Evolutionary conservation across 2,888 invertebrate species (phyloP), one percentile per base, ranked within the genome.

Genomic region (Melieria omissa): DNA sequence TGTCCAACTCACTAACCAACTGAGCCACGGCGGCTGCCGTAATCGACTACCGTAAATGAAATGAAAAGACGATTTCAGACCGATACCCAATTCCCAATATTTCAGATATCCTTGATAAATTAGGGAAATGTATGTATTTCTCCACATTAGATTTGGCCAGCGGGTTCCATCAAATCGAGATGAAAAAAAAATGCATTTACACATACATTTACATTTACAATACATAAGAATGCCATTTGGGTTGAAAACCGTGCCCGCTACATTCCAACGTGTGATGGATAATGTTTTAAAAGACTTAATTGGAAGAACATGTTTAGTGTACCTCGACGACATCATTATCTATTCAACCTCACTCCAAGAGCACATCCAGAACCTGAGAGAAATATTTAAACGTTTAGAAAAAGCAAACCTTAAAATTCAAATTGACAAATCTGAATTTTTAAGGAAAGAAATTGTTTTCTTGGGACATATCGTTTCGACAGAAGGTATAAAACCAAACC

Each of bases 401-500:
- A 8, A 42, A 1, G 47, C 57, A 7, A 70, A 70, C 9, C 57
- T 70, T 7, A 70, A 70, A 47, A 49, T 70, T 16, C 49, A 70
- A 12, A 0, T 49, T 5, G 67, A 57, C 9, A 62, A 66, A 4
- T 61, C 66, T 8, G 65, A 71, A 29, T 65, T 66, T 29, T 52
- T 63, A 12, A n/a, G 9, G 14, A 68, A 67, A 42, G 58, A 67
- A 52, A 63, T 67, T 8, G 63, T 5, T 42, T 67, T 67, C 4
- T 60, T 67, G 29, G 72, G 60, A 10, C 57, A 68, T 16, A n/a
- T 67, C 9, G 68, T 68, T 1, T 79, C 83, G 5, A 73, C 80
- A 1, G 78, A 84, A 1, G 82, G 81, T 8, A 77, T 83, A 10
- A 81, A 76, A 68, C 83, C 84, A 7, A 81, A 84, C 65, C 81